Evolutionary conservation across 2,888 invertebrate genomes (phyloP), one percentile per base, ranked within the genome.

Genomic region (Drosophila atripex): DNA sequence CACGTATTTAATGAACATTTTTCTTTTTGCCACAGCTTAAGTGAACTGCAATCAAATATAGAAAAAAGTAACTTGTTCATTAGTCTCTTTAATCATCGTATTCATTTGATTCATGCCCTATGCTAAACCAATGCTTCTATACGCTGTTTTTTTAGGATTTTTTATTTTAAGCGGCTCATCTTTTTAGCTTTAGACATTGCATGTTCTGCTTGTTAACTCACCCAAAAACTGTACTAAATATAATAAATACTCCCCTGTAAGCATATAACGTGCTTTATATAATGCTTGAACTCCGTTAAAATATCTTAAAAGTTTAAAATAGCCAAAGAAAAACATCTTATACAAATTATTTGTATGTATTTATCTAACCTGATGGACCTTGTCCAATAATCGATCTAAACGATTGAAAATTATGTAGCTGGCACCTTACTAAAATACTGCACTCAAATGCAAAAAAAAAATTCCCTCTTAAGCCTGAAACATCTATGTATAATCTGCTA

Each of bases 1-100:
- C 92, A 90, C 90, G 91, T 91, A 91, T 91, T 91, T 91, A 91
- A 90, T 90, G 91, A 91, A 91, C 90, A 90, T 79, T 89, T 86
- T 89, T 85, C 88, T 90, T 90, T 90, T 85, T 80, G 77, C 76
- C 73, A 70, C 64, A 73, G 75, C 68, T 75, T 75, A 43, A 66
- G 53, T 53, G 64, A 49, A 55, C 53, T 54, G 45, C 45, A 38
- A 57, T 21, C 46, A 45, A 49, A 39, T 70, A 59, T 63, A 56
- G 52, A 64, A 50, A 75, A 88, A 89, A 89, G 90, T 83, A 84
- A 88, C 75, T 71, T 89, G 88, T 89, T 89, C 88, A 89, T 90
- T 89, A 86, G 76, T 61, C 49, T 35, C 18, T 64, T 50, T 49
- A 30, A 7, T 45, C 21, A 64, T 39, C 43, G 50, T 43, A 35